phyloP scores from a whole-genome alignment of 2,113 vertebrate genomes.

The Pluvialis apricaria region DNA sequence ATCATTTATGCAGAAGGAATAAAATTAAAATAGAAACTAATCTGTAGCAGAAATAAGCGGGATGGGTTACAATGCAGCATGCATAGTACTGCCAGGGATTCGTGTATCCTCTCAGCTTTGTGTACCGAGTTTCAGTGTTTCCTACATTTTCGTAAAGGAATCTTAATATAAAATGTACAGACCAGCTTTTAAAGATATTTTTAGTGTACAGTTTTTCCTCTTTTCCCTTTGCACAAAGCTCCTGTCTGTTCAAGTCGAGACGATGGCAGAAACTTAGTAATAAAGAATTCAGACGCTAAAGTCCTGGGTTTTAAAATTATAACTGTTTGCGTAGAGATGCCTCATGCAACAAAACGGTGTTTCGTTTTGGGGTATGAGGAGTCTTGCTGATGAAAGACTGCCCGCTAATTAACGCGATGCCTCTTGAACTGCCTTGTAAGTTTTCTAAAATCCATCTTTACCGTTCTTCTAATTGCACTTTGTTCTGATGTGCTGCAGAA shows the following conservation, averaged over 20 bases:
- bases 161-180: slow-evolving; percentile 5
- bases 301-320: neutral
- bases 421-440: neutral
- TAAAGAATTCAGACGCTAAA: neutral
- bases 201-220: neutral
- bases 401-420: neutral
- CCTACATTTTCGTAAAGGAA: neutral
- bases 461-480: neutral
- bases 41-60: slow-evolving; percentile 43
- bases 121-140: neutral
- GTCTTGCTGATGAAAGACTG: neutral
- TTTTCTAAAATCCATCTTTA: neutral
- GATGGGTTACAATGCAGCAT: neutral
- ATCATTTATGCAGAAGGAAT: slow-evolving; percentile 65
- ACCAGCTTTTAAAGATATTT: neutral
- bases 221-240: neutral
- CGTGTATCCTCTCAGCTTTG: neutral
- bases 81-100: neutral
- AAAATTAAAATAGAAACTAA: slow-evolving; percentile 68
- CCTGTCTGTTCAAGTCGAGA: neutral
- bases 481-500: neutral
- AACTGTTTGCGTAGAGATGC: neutral
- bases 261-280: neutral
- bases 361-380: neutral
- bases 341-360: fast-evolving